phyloP scores from a whole-genome alignment of 2,888 invertebrate species.

The Eilema depressum region DNA sequence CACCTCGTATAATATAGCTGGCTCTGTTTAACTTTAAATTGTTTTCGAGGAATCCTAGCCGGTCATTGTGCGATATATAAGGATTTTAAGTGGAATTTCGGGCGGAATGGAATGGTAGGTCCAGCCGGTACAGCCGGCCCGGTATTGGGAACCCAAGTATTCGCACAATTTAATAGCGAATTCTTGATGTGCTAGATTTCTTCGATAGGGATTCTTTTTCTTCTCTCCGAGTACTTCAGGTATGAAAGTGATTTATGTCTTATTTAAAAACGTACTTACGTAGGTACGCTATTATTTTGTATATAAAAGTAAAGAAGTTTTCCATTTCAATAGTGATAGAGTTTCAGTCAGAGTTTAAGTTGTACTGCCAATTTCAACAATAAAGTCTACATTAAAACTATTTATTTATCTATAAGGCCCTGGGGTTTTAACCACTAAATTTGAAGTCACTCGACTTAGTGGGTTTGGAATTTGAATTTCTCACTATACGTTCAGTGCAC shows the following conservation, averaged over 20 bases:
- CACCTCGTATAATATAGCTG: slow-evolving; percentile 37
- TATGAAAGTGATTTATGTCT: slow-evolving; percentile 24
- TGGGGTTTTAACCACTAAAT: too few relatives aligned
- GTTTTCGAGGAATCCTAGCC: slow-evolving; percentile 50
- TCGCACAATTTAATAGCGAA: slow-evolving; percentile 34
- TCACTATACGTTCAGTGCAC: too few relatives aligned
- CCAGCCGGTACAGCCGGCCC: slow-evolving; percentile 30
- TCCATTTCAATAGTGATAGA: not conserved
- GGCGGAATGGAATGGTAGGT: slow-evolving; percentile 49
- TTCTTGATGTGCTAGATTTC: slow-evolving; percentile 37
- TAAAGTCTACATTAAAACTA: not conserved
- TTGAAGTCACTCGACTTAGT: too few relatives aligned
- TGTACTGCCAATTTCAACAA: not conserved
- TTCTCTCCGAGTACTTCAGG: slow-evolving; percentile 22
- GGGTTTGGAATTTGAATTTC: not conserved
- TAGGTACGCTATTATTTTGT: not conserved
- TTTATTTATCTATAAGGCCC: not conserved
- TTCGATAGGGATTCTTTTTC: slow-evolving; percentile 15
- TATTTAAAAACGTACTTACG: slow-evolving; percentile 17
- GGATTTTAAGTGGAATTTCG: slow-evolving; percentile 49
- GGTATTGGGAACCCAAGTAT: slow-evolving; percentile 34
- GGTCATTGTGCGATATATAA: slow-evolving; percentile 50
- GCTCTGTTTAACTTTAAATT: slow-evolving; percentile 56
- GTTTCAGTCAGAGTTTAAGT: not conserved
- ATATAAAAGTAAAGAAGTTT: not conserved